Conservation (phyloP, 2,113 vertebrate species). For the Macquaria ambigua region DNA sequence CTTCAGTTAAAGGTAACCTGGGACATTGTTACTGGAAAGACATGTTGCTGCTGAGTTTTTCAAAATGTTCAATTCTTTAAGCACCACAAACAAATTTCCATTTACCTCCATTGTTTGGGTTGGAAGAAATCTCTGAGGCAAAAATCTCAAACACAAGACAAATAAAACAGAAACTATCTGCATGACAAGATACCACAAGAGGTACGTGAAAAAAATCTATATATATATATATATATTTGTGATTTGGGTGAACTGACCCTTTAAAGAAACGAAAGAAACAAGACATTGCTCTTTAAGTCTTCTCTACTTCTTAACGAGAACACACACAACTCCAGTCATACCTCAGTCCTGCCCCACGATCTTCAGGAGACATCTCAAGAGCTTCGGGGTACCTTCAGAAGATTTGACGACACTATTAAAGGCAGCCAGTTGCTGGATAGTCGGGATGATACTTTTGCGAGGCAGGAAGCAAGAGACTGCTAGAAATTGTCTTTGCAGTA, state of each 20-base stretch:
- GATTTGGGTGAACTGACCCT: neutral
- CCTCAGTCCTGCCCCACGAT: conserved; percentile 77
- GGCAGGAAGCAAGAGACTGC: neutral
- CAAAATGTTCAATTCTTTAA: neutral
- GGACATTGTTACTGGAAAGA: neutral
- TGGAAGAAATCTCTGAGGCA: neutral
- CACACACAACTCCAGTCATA: conserved; percentile 55
- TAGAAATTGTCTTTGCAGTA: neutral
- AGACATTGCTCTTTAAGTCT: neutral
- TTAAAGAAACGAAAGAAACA: neutral
- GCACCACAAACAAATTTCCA: neutral
- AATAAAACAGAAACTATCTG: neutral
- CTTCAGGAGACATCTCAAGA: conserved; percentile 79
- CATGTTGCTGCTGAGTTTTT: neutral
- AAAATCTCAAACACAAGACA: neutral
- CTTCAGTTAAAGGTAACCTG: neutral
- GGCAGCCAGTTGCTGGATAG: conserved; percentile 3
- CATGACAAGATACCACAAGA: neutral
- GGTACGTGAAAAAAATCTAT: neutral
- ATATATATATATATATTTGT: neutral
- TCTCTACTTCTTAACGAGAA: neutral
- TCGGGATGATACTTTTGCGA: neutral
- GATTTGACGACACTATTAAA: neutral
- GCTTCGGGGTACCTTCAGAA: conserved; percentile 45
- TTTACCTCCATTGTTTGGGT: neutral